These are phyloP conservation scores for Anoplius nigerrimus DNA, from an alignment of 2,888 invertebrate genomes.

Conservation along the genomic window DNA sequence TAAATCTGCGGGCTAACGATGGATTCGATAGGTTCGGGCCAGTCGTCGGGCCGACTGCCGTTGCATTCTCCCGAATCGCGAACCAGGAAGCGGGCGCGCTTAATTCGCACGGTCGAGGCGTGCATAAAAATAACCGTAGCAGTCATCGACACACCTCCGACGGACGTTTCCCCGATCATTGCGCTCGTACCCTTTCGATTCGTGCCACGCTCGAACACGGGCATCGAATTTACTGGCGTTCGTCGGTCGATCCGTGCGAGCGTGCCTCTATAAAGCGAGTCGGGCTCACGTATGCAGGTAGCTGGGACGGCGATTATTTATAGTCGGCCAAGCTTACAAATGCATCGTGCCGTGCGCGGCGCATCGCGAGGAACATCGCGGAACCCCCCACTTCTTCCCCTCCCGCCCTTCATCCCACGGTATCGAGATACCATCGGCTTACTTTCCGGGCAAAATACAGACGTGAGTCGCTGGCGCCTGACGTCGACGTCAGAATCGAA, in stretches of 20 bases:
- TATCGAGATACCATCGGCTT: too few species aligned
- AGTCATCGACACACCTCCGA: slow-evolving; percentile 4
- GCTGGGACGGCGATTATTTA: slow-evolving; percentile 51
- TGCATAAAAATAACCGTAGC: not conserved
- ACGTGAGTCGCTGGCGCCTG: too few species aligned
- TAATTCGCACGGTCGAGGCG: too few species aligned
- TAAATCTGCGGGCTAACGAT: too few species aligned
- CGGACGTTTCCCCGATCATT: not conserved
- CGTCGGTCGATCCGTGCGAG: too few species aligned
- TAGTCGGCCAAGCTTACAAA: slow-evolving; percentile 47
- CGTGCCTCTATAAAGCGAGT: not conserved
- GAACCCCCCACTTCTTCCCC: too few species aligned
- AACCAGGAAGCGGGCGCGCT: slow-evolving; percentile 5
- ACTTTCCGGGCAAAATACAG: too few species aligned
- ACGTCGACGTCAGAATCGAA: too few species aligned
- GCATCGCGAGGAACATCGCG: slow-evolving; percentile 37
- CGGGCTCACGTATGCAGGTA: slow-evolving; percentile 43
- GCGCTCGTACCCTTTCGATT: not conserved
- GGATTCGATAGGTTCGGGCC: too few species aligned
- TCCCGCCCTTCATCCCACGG: too few species aligned
- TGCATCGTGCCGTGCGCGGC: slow-evolving; percentile 40
- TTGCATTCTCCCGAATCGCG: not conserved
- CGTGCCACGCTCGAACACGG: slow-evolving; percentile 9
- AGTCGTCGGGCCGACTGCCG: too few species aligned
- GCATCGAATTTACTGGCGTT: not conserved